A percentile compares a stretch with the other conserved stretches of the same genome.
phyloP scores from a whole-genome alignment of 2,888 invertebrate genomes.

The Metopia argyrocephala region DNA sequence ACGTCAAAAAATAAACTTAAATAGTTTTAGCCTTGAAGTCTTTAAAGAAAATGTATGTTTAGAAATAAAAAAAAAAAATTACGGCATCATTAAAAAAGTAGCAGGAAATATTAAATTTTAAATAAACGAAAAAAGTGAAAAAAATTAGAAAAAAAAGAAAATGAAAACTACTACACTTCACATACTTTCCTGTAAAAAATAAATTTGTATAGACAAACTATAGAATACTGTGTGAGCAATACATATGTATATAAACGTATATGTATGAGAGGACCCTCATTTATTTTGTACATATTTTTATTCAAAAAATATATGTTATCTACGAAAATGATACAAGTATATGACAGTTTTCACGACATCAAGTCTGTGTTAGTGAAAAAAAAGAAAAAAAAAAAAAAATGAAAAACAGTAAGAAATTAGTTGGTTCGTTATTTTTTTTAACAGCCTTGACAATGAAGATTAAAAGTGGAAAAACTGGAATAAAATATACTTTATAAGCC shows the following conservation, averaged over 20 bases:
- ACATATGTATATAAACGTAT: too few species aligned
- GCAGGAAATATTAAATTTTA: conserved; percentile 35
- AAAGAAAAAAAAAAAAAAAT: conserved; percentile 3
- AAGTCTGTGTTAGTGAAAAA: conserved; percentile 21
- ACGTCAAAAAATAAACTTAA: not conserved
- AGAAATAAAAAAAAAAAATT: not conserved
- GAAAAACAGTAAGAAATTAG: not conserved
- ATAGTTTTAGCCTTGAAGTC: not conserved
- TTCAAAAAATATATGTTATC: not conserved
- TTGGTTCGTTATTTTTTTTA: not conserved
- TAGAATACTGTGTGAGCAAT: too few species aligned
- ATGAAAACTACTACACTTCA: too few species aligned
- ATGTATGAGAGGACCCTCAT: too few species aligned
- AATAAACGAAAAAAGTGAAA: not conserved
- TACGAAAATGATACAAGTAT: conserved; percentile 32
- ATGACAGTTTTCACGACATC: conserved; percentile 37
- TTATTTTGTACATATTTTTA: not conserved
- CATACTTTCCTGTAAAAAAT: too few species aligned
- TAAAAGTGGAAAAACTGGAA: not conserved
- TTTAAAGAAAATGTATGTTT: not conserved
- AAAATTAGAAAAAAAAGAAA: too few species aligned
- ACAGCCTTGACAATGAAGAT: not conserved
- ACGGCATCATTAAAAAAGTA: not conserved
- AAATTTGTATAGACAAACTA: too few species aligned
- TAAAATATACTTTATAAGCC: too few species aligned